Conservation (phyloP, 2,797 vertebrate genomes). For the Myotis vivesi region DNA sequence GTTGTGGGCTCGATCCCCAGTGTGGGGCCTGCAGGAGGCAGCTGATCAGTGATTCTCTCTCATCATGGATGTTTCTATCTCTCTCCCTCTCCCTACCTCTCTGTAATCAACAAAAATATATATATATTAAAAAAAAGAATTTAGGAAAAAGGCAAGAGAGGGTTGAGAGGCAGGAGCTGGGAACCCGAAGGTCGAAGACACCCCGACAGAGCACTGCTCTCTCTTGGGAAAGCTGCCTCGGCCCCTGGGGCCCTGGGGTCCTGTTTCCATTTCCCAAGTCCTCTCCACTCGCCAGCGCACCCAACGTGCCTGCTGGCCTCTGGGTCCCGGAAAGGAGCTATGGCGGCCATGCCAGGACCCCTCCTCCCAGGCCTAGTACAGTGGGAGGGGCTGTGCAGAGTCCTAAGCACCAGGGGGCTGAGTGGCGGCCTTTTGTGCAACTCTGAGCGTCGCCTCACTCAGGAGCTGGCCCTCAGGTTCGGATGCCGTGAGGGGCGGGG, state of each 20-base stretch:
- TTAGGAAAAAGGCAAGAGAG: not conserved
- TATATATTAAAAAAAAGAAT: too few species aligned
- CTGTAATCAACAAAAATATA: too few species aligned
- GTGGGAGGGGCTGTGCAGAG: fast-evolving
- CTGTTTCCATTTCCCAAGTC: not conserved
- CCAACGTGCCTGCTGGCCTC: not conserved
- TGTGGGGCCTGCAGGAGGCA: too few species aligned
- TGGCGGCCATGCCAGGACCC: too few species aligned
- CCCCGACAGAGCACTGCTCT: not conserved
- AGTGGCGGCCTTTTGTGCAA: not conserved
- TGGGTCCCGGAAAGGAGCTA: not conserved
- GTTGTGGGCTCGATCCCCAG: too few species aligned
- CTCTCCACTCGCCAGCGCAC: not conserved
- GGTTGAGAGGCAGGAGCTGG: not conserved
- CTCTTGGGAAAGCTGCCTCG: fast-evolving
- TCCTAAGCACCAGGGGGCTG: not conserved
- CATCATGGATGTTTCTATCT: too few species aligned
- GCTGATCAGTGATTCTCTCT: too few species aligned
- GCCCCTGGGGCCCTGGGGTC: not conserved
- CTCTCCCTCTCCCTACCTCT: too few species aligned
- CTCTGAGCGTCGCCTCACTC: not conserved
- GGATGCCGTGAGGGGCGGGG: too few species aligned
- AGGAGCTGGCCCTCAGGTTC: not conserved
- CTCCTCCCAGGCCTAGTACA: not conserved
- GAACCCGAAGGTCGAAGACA: too few species aligned